Base-by-base conservation (phyloP, 2,797 vertebrate species). In the Ibycter americanus region DNA sequence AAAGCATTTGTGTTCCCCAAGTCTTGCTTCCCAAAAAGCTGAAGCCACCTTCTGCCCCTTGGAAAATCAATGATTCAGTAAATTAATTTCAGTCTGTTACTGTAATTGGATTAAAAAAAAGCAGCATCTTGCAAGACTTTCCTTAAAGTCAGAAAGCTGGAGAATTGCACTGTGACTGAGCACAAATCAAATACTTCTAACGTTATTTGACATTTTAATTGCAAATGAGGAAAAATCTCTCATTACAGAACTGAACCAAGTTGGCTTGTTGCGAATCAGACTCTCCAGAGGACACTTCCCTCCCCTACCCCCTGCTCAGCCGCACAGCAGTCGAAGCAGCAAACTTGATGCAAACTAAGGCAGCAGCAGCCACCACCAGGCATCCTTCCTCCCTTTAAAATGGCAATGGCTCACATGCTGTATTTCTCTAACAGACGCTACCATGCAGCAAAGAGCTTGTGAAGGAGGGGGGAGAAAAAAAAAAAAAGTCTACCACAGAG, bases 51-150 rank as follows among this genome's bases (percentile, higher is more conserved):
- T 91, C 54, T 96, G 88, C 79, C 80, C 85, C 78, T 96, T 89
- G 89, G 93, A 98, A 96, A 98, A 98, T 96, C 92, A 97, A 67
- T 95, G 62, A 83, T 81, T 96, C 70, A 94, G 92, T 96, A 97
- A 97, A 98, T 97, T 90, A 97, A 97, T 97, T 96, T 96, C 58
- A 91, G 68, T 59, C 54, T 93, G 72, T 68, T 94, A 44, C 40
- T 93, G 31, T 96, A 94, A 97, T 88, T 91, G 58, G 92, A 93
- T 97, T 95, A 17, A 87, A 40, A 71, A 77, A 93, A 67, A 71
- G 63, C 12, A 89, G 46, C 56, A 67, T 67, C 89, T 94, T 96
- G 23, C 65, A 93, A 95, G 76, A 62, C 34, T 82, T 97, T 93
- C 74, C 42, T 63, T 89, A 61, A 96, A 96, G 74, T 42, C 34